These are phyloP conservation scores for Diprion similis DNA, from an alignment of 1,140 invertebrate genomes.

Conservation along the genomic window DNA sequence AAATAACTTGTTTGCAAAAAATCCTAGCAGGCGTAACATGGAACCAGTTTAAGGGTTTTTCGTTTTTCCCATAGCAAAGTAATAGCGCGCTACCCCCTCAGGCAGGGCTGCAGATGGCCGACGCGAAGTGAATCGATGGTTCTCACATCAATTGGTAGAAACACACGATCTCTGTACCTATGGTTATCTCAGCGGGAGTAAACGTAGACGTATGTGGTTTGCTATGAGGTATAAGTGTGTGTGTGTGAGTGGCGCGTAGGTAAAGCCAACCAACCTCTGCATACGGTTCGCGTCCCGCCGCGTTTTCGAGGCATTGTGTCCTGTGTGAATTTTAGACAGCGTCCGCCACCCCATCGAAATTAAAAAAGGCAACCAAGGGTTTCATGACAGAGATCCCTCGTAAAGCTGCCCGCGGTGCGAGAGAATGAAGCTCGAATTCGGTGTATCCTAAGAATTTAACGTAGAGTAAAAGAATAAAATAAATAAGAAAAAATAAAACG, in stretches of 20 bases:
- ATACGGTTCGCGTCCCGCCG: neutral
- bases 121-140: neutral
- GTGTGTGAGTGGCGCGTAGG: neutral
- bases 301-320: neutral
- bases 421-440: no score
- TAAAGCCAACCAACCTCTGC: neutral
- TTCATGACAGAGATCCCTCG: neutral
- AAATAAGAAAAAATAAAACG: no score
- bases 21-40: no score
- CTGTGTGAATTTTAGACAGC: conserved; percentile 10
- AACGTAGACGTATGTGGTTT: neutral
- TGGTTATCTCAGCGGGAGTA: conserved; percentile 8
- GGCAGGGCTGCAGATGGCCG: neutral
- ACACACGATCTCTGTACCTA: conserved; percentile 5
- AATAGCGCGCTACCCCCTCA: neutral
- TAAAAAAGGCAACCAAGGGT: neutral
- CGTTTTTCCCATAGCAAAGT: neutral
- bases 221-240: neutral
- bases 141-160: conserved; percentile 15
- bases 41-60: neutral
- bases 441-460: no score
- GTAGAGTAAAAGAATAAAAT: no score
- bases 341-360: neutral
- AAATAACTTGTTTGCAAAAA: no score
- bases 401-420: no score